Evolutionary conservation across 2,113 vertebrate species (phyloP).

Genomic region (Tringa solitaria): DNA sequence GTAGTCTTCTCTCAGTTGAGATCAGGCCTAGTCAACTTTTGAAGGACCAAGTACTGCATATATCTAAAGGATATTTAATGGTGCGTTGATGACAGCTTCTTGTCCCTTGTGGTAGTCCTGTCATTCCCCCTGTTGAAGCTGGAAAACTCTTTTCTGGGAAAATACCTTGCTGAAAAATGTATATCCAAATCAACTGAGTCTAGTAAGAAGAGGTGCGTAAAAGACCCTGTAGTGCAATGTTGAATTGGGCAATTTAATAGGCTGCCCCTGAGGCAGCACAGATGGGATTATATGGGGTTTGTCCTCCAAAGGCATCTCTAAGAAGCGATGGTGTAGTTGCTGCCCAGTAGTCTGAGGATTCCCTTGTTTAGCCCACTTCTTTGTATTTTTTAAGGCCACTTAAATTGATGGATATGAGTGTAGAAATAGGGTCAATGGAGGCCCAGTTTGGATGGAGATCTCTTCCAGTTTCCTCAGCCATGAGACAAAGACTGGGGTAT

Average conservation of each 20-base stretch:
- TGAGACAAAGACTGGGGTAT: background rate
- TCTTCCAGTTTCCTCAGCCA: background rate
- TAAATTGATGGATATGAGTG: background rate
- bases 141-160: background rate
- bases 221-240: background rate
- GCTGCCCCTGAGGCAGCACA: background rate
- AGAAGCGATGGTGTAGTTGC: accelerated
- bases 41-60: background rate
- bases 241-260: background rate
- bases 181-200: background rate
- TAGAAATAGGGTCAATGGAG: background rate
- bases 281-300: background rate
- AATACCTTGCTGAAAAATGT: background rate
- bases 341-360: background rate
- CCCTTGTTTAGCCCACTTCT: background rate
- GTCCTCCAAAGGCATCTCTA: background rate
- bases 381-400: background rate
- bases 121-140: background rate
- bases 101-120: background rate
- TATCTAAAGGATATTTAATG: background rate
- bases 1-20: background rate
- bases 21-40: background rate
- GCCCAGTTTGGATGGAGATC: background rate
- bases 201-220: background rate
- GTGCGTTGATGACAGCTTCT: background rate